Evolutionary conservation across 2,888 invertebrate genomes (phyloP).

Genomic region (Athripsodes cinereus): DNA sequence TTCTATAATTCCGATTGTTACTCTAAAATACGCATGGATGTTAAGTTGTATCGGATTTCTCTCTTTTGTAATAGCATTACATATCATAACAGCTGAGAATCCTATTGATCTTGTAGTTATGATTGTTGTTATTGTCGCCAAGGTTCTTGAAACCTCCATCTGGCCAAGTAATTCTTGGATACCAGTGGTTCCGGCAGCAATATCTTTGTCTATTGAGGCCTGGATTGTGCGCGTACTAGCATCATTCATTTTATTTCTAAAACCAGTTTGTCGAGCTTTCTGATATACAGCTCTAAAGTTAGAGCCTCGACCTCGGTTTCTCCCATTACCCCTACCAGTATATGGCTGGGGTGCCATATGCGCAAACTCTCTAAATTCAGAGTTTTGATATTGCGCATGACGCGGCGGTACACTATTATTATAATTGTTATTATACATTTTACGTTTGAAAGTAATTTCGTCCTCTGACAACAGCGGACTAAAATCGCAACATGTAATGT

Average conservation of each 20-base stretch:
- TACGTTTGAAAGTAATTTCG: not conserved
- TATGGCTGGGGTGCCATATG: not conserved
- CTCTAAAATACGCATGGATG: too few species aligned
- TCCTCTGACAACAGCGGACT: not conserved
- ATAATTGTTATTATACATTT: too few species aligned
- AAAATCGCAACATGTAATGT: too few species aligned
- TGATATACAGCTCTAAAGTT: not conserved
- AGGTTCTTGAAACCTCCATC: not conserved
- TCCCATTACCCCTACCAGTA: not conserved
- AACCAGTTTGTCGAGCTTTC: not conserved
- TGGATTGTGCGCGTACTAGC: not conserved
- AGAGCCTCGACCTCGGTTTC: not conserved
- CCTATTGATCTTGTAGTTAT: not conserved
- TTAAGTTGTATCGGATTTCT: not conserved
- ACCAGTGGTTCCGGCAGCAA: not conserved
- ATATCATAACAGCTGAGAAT: not conserved
- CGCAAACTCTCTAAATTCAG: not conserved
- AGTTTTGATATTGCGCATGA: not conserved
- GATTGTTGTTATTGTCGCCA: not conserved
- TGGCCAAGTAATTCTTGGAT: not conserved
- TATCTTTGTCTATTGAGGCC: not conserved
- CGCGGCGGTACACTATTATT: not conserved
- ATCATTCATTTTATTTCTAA: not conserved
- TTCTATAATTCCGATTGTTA: too few species aligned
- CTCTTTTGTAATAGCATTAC: not conserved